phyloP scores from a whole-genome alignment of 2,888 invertebrate genomes.

The Lathronympha strigana region DNA sequence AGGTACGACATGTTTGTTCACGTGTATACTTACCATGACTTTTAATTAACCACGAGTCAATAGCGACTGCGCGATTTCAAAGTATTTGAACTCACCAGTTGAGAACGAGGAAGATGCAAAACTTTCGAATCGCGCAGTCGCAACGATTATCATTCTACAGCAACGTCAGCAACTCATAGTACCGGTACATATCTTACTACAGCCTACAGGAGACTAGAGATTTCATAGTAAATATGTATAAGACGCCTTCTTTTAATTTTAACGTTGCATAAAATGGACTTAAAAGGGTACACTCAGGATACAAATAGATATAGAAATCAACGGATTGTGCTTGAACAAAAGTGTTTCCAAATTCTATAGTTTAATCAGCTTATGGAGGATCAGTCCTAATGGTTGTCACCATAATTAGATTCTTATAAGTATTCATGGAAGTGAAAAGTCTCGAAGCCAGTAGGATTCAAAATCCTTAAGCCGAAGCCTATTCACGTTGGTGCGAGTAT shows the following conservation, averaged over 20 bases:
- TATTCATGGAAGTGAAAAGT: conserved; percentile 29
- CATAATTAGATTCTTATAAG: conserved; percentile 41
- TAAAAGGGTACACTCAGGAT: background rate
- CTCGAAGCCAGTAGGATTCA: conserved; percentile 54
- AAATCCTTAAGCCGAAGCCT: conserved; percentile 61
- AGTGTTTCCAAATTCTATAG: conserved; percentile 16
- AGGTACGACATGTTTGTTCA: conserved; percentile 83
- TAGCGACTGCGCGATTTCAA: too few species aligned
- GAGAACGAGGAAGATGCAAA: too few species aligned
- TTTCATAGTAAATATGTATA: too few species aligned
- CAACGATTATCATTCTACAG: too few species aligned
- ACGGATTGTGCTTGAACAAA: conserved; percentile 14
- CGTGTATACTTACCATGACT: background rate
- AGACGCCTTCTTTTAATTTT: too few species aligned
- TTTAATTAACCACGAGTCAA: too few species aligned
- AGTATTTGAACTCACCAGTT: too few species aligned
- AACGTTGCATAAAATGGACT: background rate
- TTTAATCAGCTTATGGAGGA: conserved; percentile 10
- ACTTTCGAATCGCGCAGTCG: too few species aligned
- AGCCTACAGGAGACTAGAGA: too few species aligned
- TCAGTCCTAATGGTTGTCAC: conserved; percentile 22
- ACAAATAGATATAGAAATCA: background rate
- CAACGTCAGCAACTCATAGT: too few species aligned
- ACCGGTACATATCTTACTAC: too few species aligned
- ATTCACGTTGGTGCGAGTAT: conserved; percentile 32